Base-by-base conservation (phyloP, 2,888 invertebrate species). In the Branchinecta sandiegonensis region DNA sequence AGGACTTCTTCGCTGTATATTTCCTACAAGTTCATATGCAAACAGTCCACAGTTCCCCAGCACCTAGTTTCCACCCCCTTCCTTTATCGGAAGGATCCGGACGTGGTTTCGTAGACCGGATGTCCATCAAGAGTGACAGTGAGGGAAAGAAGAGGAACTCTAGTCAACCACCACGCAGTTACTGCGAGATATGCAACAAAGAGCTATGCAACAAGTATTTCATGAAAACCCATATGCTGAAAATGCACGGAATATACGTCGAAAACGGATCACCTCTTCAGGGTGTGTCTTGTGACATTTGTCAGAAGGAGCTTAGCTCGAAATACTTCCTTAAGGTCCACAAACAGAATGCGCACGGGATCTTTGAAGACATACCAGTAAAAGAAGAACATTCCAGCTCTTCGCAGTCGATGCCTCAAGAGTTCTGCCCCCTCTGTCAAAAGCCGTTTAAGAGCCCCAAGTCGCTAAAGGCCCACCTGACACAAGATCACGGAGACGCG, bases 121-220 rank as follows among this genome's bases (percentile, higher is more conserved):
- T 71, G 70, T 14, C 67, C 67, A 48, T 71, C 70, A 37, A 72
- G 72, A 67, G 70, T 69, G 56, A 71, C 70, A 37, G 37, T 37
- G 65, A 70, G 70, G 46, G 70, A 17, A 70, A 71, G 12, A 71
- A 71, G 13, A 67, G 71, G 48, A 72, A 71, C 65, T 72, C 73
- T n/a, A 70, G 71, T 47, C 74, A 74, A n/a, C 71, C 75, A 46
- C 74, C 77, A 47, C 75, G 78, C 71, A 92, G 92, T 76, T 94
- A 93, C 78, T 96, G 96, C 78, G 94, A 94, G 77, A 94, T 96
- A 72, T 96, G 96, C 80, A 95, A 96, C 81, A 96, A 96, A 79
- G 95, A 97, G 80, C 81, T 99, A 74, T 99, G 97, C 82, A 99
- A 99, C 81, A 99, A 99, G 79, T 99, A 99, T 78, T 99, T 99